Conservation (phyloP, 2,113 vertebrate species). For the Saguinus midas region DNA sequence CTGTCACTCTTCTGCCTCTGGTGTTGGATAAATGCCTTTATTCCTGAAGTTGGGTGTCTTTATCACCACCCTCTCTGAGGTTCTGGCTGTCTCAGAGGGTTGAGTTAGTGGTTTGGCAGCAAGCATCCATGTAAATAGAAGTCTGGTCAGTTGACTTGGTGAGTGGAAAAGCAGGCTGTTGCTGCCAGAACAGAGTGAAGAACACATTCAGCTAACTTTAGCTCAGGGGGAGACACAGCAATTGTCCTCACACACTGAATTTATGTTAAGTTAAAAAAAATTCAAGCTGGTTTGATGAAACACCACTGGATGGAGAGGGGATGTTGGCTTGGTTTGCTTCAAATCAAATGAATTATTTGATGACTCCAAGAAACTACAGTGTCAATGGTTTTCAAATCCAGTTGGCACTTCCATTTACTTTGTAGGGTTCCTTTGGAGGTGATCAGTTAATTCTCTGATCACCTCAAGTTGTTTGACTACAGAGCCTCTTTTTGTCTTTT, state of each 20-base stretch:
- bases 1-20: neutral
- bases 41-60: neutral
- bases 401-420: neutral
- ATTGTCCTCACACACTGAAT: neutral
- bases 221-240: neutral
- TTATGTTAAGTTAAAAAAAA: neutral
- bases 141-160: constrained; percentile 50
- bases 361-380: neutral
- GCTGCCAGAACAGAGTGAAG: neutral
- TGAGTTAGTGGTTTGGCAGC: constrained; percentile 62
- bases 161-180: constrained; percentile 56
- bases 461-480: neutral
- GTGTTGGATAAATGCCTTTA: neutral
- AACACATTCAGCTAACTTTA: neutral
- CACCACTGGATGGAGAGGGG: neutral
- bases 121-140: neutral
- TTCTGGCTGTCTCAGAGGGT: constrained; percentile 6
- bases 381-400: neutral
- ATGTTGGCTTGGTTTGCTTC: neutral
- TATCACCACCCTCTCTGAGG: neutral
- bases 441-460: neutral
- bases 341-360: neutral
- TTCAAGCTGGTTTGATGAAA: neutral
- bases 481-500: neutral
- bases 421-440: neutral